Percentiles rank a stretch among this genome's conserved stretches.
Conservation (phyloP, 2,888 invertebrate species). For the Caenorhabditis parvicauda region DNA sequence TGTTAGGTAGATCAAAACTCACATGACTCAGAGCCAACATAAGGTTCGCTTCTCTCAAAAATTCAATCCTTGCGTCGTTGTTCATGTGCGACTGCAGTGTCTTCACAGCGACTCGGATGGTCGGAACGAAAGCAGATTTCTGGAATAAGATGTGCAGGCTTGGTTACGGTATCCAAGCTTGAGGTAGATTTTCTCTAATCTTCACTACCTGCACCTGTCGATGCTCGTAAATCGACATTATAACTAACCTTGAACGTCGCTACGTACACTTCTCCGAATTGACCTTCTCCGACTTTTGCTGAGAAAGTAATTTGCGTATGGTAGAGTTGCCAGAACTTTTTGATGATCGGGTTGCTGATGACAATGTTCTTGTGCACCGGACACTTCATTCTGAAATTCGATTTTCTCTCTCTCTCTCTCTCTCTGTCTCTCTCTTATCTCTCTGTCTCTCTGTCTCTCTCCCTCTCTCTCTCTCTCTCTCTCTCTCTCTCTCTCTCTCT, state of each 20-base stretch:
- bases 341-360: slow-evolving; percentile 11
- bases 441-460: slow-evolving; percentile 3
- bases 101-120: slow-evolving; percentile 35
- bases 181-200: too few relatives aligned
- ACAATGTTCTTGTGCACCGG: slow-evolving; percentile 13
- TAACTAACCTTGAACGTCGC: slow-evolving; percentile 18
- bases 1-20: background rate
- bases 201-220: too few relatives aligned
- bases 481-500: slow-evolving; percentile 5
- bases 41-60: slow-evolving; percentile 91
- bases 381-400: background rate
- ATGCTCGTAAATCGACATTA: too few relatives aligned
- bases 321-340: slow-evolving; percentile 38
- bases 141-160: slow-evolving; percentile 1
- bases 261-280: slow-evolving; percentile 36
- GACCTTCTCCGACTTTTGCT: slow-evolving; percentile 31
- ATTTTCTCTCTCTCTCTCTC: background rate
- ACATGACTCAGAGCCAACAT: slow-evolving; percentile 96
- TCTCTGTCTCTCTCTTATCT: too few relatives aligned
- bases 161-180: too few relatives aligned
- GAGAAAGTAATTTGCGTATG: slow-evolving; percentile 29
- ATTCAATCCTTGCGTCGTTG: slow-evolving; percentile 88
- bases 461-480: background rate
- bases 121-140: slow-evolving; percentile 24
- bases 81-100: slow-evolving; percentile 74